Base-by-base conservation (phyloP, 2,888 invertebrate species). In the Rhagophthalmus giganteus region DNA sequence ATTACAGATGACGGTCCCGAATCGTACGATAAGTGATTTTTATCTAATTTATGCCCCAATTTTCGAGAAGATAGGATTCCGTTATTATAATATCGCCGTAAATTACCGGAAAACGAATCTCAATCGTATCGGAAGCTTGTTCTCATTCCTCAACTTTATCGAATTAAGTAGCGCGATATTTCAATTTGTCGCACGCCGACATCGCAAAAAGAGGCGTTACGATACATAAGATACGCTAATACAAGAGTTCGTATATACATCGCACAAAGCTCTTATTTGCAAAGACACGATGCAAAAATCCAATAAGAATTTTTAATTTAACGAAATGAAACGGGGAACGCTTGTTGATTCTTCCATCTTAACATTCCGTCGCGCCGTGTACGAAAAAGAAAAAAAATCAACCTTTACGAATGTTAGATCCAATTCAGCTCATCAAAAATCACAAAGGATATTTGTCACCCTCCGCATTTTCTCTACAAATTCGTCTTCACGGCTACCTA, bases 381-480 rank as follows among this genome's bases (percentile, higher is more conserved):
- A n/a, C n/a, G n/a, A n/a, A n/a, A n/a, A n/a, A n/a, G n/a, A n/a
- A 45, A 35, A 31, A 16, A 42, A 34, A 9, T 35, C 24, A 10
- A n/a, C 16, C 51, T 51, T 51, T 51, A 45, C 40, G 33, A 45
- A 44, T 42, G 40, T 41, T 42, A 33, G 33, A 53, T 44, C 48
- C 42, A 48, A 47, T 42, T 42, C 40, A 32, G 42, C 42, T 52
- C 47, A 47, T 48, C 53, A 53, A 53, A 53, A 53, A 47, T 53
- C 53, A 42, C 53, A 55, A 55, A 47, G 38, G 51, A 48, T 52
- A 55, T 55, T 55, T 55, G 55, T 51, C 55, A 52, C 46, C 46
- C 50, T 46, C 34, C 37, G 40, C 47, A 33, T 47, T 47, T 52
- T 38, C 35, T 35, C 38, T 41, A 41, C 40, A 40, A 47, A 52